These are phyloP conservation scores for Rhea pennata DNA, from an alignment of 2,113 vertebrate genomes.

Conservation along the genomic window DNA sequence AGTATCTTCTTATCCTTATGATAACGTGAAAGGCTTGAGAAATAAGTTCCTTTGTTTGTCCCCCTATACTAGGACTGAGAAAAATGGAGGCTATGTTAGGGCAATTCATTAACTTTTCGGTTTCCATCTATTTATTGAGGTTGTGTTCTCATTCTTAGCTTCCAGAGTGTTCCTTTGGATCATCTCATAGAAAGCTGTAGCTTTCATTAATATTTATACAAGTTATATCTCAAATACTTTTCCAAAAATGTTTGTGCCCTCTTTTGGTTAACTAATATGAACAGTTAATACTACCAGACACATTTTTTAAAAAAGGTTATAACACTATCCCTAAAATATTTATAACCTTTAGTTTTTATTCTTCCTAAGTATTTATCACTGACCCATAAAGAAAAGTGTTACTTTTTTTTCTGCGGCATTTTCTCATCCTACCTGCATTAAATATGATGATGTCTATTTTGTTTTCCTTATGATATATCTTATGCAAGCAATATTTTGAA, in stretches of 20 bases:
- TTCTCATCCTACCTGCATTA: neutral
- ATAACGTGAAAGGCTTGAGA: neutral
- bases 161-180: neutral
- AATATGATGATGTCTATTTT: neutral
- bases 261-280: neutral
- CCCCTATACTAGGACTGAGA: neutral
- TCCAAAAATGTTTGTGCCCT: neutral
- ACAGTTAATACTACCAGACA: neutral
- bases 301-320: neutral
- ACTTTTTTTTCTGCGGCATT: neutral
- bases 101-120: neutral
- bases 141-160: neutral
- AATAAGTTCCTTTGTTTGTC: neutral
- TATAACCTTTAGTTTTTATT: conserved; percentile 1
- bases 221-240: neutral
- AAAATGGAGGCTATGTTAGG: neutral
- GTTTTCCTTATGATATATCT: neutral
- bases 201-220: neutral
- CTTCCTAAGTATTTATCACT: conserved; percentile 16
- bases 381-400: neutral
- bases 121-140: neutral
- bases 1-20: neutral
- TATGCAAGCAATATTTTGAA: neutral
- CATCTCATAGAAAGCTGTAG: neutral
- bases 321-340: neutral